phyloP scores from a whole-genome alignment of 92 coral and sea anemone species.

The Paragorgia papillata region DNA sequence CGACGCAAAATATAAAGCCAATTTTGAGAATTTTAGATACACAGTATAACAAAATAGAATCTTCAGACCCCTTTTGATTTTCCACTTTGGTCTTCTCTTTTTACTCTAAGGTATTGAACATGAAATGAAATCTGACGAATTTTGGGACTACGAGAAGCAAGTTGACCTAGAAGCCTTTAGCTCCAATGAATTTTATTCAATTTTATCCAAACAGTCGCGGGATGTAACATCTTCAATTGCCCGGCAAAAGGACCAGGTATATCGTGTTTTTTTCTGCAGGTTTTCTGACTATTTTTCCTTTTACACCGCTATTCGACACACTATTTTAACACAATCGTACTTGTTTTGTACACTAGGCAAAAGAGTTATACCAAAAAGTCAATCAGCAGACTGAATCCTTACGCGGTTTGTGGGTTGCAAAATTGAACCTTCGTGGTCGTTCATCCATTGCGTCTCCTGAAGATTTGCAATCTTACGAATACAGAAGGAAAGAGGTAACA shows the following conservation, averaged over 20 bases:
- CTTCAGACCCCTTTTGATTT: no score
- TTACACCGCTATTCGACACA: not conserved
- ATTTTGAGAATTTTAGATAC: no score
- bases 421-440: slow-evolving; percentile 94
- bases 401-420: slow-evolving; percentile 96
- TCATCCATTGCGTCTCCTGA: slow-evolving; percentile 98
- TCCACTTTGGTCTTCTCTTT: slow-evolving; percentile 24
- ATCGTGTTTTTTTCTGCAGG: not conserved
- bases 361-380: slow-evolving; percentile 92
- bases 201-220: slow-evolving; percentile 89
- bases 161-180: slow-evolving; percentile 95
- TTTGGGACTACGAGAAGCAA: slow-evolving; percentile 99
- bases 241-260: slow-evolving; percentile 92
- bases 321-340: not conserved
- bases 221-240: slow-evolving; percentile 96
- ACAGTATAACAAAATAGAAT: no score
- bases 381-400: slow-evolving; percentile 93
- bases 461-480: slow-evolving; percentile 86
- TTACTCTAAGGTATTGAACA: slow-evolving; percentile 51
- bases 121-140: slow-evolving; percentile 82
- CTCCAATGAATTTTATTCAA: slow-evolving; percentile 77
- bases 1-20: no score
- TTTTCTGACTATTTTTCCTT: not conserved
- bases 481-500: slow-evolving; percentile 81
- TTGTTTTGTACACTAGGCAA: slow-evolving; percentile 54